These are phyloP conservation scores for Ormyrus rosae DNA, from an alignment of 2,888 invertebrate genomes.

Conservation along the genomic window DNA sequence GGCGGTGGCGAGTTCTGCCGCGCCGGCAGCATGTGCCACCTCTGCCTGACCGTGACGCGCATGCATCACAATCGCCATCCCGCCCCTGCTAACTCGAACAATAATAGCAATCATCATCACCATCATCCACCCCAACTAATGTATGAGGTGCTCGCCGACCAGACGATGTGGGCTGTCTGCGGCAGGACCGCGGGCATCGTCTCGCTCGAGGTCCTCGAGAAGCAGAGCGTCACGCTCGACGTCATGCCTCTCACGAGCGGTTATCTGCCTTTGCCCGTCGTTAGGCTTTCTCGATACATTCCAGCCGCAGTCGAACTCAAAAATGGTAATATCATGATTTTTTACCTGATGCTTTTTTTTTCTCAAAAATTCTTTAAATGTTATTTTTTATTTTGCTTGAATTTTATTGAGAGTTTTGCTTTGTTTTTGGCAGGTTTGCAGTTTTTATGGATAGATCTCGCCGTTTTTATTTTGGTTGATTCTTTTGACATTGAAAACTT, in stretches of 20 bases:
- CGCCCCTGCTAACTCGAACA: not conserved
- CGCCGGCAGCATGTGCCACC: constrained; percentile 91
- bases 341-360: no score
- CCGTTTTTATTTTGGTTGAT: not conserved
- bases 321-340: constrained; percentile 66
- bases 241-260: constrained; percentile 96
- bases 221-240: constrained; percentile 88
- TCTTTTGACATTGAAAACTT: not conserved
- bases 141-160: constrained; percentile 96
- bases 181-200: constrained; percentile 90
- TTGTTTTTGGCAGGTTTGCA: no score
- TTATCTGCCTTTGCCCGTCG: constrained; percentile 90
- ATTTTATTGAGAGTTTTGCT: no score
- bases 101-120: constrained; percentile 43
- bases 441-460: no score
- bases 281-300: constrained; percentile 92
- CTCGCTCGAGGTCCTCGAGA: constrained; percentile 81
- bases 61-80: constrained; percentile 61
- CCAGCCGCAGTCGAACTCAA: constrained; percentile 80
- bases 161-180: constrained; percentile 94
- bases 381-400: no score
- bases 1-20: constrained; percentile 87
- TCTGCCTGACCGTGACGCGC: constrained; percentile 84
- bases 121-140: constrained; percentile 79
- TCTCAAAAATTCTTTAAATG: no score